phyloP scores from a whole-genome alignment of 2,797 vertebrate genomes.

The Tamandua tetradactyla region DNA sequence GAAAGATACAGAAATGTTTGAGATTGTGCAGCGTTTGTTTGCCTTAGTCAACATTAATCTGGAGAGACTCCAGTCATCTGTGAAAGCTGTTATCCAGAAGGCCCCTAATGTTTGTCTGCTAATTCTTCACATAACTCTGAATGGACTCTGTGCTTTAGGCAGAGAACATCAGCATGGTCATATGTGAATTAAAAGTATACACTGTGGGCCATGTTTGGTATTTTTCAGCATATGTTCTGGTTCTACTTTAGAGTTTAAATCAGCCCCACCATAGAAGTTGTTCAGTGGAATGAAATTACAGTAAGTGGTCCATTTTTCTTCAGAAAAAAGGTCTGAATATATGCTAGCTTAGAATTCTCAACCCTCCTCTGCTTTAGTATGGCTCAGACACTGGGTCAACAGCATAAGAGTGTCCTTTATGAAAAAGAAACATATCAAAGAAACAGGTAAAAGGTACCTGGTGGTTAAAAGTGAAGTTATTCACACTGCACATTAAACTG shows the following conservation, averaged over 20 bases:
- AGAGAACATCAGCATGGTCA: neutral
- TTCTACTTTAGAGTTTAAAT: neutral
- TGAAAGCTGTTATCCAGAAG: constrained; percentile 82
- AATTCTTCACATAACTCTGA: constrained; percentile 89
- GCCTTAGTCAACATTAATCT: constrained; percentile 85
- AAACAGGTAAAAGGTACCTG: too few relatives aligned
- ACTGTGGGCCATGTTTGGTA: neutral
- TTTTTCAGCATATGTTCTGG: neutral
- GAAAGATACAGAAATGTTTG: constrained; percentile 83
- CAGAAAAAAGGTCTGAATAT: too few relatives aligned
- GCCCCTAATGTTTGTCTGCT: constrained; percentile 83
- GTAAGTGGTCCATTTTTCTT: too few relatives aligned
- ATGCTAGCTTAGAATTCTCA: too few relatives aligned
- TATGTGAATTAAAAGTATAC: neutral
- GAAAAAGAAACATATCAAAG: too few relatives aligned
- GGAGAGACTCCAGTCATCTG: constrained; percentile 81
- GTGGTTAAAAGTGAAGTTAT: too few relatives aligned
- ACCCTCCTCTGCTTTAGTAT: too few relatives aligned
- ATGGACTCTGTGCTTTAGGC: constrained; percentile 85
- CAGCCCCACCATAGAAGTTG: neutral
- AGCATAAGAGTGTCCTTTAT: too few relatives aligned
- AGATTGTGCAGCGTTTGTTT: constrained; percentile 86
- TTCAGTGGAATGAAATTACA: neutral
- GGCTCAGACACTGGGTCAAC: too few relatives aligned
- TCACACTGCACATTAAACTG: too few relatives aligned